Percentiles rank a stretch among this genome's conserved stretches.
Conservation (phyloP, 2,888 invertebrate species). For the Eilema caniola region DNA sequence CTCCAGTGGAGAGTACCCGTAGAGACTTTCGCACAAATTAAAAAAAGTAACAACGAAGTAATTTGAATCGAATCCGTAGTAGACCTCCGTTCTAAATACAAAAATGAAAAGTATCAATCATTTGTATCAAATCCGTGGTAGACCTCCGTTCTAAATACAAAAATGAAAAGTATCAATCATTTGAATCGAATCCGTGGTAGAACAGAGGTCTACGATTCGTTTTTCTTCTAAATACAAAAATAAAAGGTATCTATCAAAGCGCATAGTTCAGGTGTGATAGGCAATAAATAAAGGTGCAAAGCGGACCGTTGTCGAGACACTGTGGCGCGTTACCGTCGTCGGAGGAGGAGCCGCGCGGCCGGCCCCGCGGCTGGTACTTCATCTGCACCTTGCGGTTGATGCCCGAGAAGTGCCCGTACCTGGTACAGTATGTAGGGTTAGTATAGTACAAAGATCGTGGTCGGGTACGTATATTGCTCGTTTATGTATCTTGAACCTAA, state of each 20-base stretch:
- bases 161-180: no score
- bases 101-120: constrained; percentile 17
- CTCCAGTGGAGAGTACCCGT: no score
- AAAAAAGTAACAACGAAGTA: background rate
- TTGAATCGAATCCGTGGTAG: no score
- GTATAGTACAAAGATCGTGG: no score
- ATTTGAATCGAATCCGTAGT: background rate
- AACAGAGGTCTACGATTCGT: no score
- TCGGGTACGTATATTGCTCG: no score
- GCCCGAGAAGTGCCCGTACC: constrained; percentile 99
- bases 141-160: no score
- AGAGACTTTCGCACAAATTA: no score
- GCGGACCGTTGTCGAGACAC: constrained; percentile 65
- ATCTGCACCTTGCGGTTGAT: constrained; percentile 99
- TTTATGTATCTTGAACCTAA: no score
- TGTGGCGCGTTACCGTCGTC: constrained; percentile 93
- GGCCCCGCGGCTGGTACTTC: constrained; percentile 98
- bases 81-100: no score
- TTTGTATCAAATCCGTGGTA: no score
- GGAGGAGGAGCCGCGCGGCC: constrained; percentile 96
- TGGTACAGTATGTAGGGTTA: constrained; percentile 61
- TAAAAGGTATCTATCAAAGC: constrained; percentile 24
- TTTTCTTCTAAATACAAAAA: background rate
- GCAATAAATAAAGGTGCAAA: constrained; percentile 38
- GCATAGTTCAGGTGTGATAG: constrained; percentile 24